Base-by-base conservation (phyloP, 2,113 vertebrate species). In the Sturnira hondurensis region DNA sequence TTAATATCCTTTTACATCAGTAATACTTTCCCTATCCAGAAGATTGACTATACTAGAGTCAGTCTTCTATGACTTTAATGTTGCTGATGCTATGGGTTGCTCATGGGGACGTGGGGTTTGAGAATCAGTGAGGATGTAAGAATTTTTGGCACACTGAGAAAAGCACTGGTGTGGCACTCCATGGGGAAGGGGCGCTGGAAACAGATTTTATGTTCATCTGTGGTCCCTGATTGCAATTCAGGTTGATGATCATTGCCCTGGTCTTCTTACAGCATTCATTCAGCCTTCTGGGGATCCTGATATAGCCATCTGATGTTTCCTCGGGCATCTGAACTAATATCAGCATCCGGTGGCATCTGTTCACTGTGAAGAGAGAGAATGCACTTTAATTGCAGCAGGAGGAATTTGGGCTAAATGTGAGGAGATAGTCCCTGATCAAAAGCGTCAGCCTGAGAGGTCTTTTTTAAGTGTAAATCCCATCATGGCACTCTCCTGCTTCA, bases 301-400 rank as follows among this genome's bases (percentile, higher is more conserved):
- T 85, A 38, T 3, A 89, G 41, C 67, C 93, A 74, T 90, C 45
- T 22, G 85, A 92, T 68, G 65, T 74, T 78, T 96, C 85, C 70
- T 92, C 4, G 31, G 87, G 70, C 76, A 87, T 89, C 73, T 65
- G 85, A 90, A 54, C 71, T 70, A 85, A 68, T 91, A 92, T 24
- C 65, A 54, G 52, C 85, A 56, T 73, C 95, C 63, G 54, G 38
- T 26, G 95, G 56, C 94, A 93, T 96, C 92, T 92, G 91, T 68
- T 97, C 87, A 41, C 65, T 77, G 70, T 65, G 41, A 93, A 41
- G 81, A 97, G 36, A 85, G 65, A 94, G 83, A 81, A 96, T 78
- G 58, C 7, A 16, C 85, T 96, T 87, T 90, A 93, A 92, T 38
- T 73, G 81, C 61, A 71, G 80, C 58, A 81, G 80, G 84, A 94